Evolutionary conservation across 2,113 vertebrate species (phyloP).

Genomic region (Pseudopipra pipra): DNA sequence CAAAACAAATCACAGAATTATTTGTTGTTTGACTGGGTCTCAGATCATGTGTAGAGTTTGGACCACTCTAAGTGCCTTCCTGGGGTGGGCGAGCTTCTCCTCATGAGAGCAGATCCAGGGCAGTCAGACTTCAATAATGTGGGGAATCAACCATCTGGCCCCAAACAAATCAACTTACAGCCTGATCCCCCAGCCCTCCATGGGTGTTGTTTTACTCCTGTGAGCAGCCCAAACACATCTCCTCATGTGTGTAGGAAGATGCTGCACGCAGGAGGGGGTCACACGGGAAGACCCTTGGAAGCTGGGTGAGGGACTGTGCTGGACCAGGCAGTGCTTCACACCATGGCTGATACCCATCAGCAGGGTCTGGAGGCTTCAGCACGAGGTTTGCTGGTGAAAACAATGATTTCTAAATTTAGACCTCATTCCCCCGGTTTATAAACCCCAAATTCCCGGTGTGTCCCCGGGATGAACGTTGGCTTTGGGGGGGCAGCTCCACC

Average conservation of each 20-base stretch:
- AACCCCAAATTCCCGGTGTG: not conserved
- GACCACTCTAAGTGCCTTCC: not conserved
- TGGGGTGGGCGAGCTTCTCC: not conserved
- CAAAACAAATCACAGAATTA: not conserved
- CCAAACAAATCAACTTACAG: not conserved
- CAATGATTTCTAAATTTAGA: not conserved
- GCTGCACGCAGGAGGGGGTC: fast-evolving
- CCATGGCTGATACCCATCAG: fast-evolving
- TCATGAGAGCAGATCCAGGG: not conserved
- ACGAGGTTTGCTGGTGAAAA: not conserved
- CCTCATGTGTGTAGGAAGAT: fast-evolving
- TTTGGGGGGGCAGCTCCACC: not conserved
- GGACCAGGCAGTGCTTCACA: fast-evolving
- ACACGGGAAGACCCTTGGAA: fast-evolving
- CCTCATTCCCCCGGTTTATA: not conserved
- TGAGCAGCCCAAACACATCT: not conserved
- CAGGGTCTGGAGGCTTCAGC: not conserved
- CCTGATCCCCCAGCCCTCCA: not conserved
- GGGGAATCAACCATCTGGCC: slow-evolving; percentile 53
- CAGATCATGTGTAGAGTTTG: not conserved
- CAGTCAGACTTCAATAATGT: slow-evolving; percentile 60
- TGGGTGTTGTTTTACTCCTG: not conserved
- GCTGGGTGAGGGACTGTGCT: not conserved
- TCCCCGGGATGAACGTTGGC: fast-evolving
- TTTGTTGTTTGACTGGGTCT: not conserved